phyloP scores from a whole-genome alignment of 1,140 invertebrate genomes.

The Limonius californicus region DNA sequence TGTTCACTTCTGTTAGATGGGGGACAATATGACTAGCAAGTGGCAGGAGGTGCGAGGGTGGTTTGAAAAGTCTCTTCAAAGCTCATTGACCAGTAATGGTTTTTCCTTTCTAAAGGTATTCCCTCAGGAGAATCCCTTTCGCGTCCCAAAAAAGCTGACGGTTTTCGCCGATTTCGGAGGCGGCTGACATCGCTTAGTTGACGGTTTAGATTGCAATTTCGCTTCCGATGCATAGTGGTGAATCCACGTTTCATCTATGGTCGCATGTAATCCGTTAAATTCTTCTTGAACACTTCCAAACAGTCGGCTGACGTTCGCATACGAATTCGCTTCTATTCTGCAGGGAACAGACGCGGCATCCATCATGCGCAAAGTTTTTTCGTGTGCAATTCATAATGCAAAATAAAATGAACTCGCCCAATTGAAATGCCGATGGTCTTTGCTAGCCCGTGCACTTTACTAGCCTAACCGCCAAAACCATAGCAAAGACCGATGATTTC shows the following conservation, averaged over 20 bases:
- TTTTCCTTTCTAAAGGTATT: no score
- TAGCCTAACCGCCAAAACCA: background rate
- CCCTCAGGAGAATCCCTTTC: no score
- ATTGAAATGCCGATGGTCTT: background rate
- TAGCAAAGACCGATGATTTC: background rate
- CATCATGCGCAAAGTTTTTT: background rate
- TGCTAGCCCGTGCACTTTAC: background rate
- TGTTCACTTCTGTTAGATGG: no score
- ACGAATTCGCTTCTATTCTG: background rate
- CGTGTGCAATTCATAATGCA: background rate
- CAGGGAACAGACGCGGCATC: background rate
- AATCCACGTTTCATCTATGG: background rate
- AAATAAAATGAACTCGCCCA: background rate
- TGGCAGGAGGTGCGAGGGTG: no score
- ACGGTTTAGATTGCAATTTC: background rate
- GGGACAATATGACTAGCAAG: no score
- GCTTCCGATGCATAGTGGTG: background rate
- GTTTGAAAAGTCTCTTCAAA: no score
- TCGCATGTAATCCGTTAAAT: background rate
- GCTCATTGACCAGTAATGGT: no score
- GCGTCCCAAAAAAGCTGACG: no score
- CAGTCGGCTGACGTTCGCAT: constrained; percentile 4
- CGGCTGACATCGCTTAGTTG: background rate
- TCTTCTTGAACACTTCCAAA: constrained; percentile 12
- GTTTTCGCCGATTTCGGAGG: background rate